These are phyloP conservation scores for Platyura marginata DNA, from an alignment of 1,140 invertebrate species.

Conservation along the genomic window DNA sequence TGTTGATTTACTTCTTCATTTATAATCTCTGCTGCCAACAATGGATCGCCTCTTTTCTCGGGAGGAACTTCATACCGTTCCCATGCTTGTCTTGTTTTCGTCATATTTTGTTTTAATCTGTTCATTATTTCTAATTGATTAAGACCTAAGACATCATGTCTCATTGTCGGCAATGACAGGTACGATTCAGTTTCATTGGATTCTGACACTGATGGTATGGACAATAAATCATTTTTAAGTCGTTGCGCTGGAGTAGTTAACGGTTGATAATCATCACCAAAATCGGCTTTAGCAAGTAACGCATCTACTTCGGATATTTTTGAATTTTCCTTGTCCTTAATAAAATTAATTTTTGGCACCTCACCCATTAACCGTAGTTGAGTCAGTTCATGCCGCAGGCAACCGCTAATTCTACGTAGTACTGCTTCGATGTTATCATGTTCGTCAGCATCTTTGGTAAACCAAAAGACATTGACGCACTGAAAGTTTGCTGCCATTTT, in stretches of 20 bases:
- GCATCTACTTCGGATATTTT: slow-evolving; percentile 33
- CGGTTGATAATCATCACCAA: slow-evolving; percentile 35
- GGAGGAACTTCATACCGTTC: slow-evolving; percentile 7
- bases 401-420: slow-evolving; percentile 30
- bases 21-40: no score
- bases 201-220: slow-evolving; percentile 28
- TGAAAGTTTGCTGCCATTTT: slow-evolving; percentile 41
- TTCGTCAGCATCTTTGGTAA: slow-evolving; percentile 26
- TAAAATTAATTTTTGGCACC: slow-evolving; percentile 49
- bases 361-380: slow-evolving; percentile 46
- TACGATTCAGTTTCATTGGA: slow-evolving; percentile 26
- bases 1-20: no score
- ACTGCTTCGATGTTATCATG: slow-evolving; percentile 28
- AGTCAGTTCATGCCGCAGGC: slow-evolving; percentile 44
- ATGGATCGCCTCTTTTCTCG: no score
- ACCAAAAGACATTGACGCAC: slow-evolving; percentile 47
- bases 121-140: slow-evolving; percentile 42
- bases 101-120: slow-evolving; percentile 26
- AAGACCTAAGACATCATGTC: slow-evolving; percentile 47
- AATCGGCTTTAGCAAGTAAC: slow-evolving; percentile 34
- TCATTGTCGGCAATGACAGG: slow-evolving; percentile 38
- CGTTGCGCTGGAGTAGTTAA: slow-evolving; percentile 21
- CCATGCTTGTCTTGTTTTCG: slow-evolving; percentile 31
- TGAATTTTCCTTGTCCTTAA: slow-evolving; percentile 37
- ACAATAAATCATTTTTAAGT: slow-evolving; percentile 10